Base-by-base conservation (phyloP, 2,113 vertebrate genomes). In the Neodon shergylaensis region DNA sequence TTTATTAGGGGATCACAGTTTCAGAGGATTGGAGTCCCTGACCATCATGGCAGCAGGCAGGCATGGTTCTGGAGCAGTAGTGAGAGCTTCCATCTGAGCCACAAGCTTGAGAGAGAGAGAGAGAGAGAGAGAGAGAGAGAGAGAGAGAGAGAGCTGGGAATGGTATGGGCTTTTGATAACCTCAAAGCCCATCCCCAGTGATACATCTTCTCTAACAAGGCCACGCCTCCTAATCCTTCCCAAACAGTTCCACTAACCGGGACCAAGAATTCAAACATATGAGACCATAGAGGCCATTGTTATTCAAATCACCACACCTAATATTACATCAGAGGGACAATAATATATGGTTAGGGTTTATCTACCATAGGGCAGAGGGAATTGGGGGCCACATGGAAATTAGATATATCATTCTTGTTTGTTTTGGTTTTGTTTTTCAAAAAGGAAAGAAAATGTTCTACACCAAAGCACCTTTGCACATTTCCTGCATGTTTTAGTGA, bases 371-470 rank as follows among this genome's bases (percentile, higher is more conserved):
- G 39, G 1, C 14, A 2, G 54, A 24, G 33, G 7, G 19, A 1
- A 4, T 14, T 0, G 1, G 66, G 89, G 7, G 3, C 28, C 22
- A 21, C n/a, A 33, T 65, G 7, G 22, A 86, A 19, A 10, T 49
- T 90, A 58, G 39, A 70, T 86, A 36, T n/a, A 44, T 39, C 33
- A 26, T 61, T 76, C 22, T 72, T 81, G 44, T 44, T 19, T 90
- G 54, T 54, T 54, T 54, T 54, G 54, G 17, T 54, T 54, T 54
- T 17, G 54, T 49, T 72, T 72, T 72, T 73, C 76, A 16, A 77
- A 89, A 83, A 94, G 54, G 61, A 61, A 26, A 92, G 63, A 61
- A 92, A 39, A 33, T 47, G n/a, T 4, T 70, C 61, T 47, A 28
- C 10, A 58, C 47, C 42, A 52, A 88, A 91, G 82, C 11, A 86